These are phyloP conservation scores for Pogonocherus hispidulus DNA, from an alignment of 2,888 invertebrate species.

Conservation along the genomic window DNA sequence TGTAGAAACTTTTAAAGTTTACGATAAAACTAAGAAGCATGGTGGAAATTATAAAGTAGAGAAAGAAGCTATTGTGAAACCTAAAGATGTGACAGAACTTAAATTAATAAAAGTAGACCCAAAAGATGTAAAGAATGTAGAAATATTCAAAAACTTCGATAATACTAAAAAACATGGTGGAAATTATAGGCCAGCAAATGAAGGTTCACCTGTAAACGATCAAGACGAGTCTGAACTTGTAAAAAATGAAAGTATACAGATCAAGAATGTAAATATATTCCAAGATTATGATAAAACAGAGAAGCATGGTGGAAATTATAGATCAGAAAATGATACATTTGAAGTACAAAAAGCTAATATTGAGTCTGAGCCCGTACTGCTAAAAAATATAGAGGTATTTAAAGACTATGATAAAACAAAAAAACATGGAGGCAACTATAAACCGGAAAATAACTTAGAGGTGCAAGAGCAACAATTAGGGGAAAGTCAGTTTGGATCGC, in stretches of 20 bases:
- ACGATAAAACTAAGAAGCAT: slow-evolving; percentile 40
- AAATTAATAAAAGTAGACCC: slow-evolving; percentile 9
- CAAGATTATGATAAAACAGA: slow-evolving; percentile 11
- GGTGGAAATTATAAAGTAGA: slow-evolving; percentile 37
- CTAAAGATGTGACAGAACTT: neutral
- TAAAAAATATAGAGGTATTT: slow-evolving; percentile 6
- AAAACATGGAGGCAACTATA: slow-evolving; percentile 55
- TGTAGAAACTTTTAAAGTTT: slow-evolving; percentile 30
- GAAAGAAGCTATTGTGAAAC: neutral
- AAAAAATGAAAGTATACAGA: slow-evolving; percentile 19
- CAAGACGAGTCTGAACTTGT: slow-evolving; percentile 12
- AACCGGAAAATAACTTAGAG: neutral
- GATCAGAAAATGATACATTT: slow-evolving; percentile 21
- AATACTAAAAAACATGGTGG: slow-evolving; percentile 29
- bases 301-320: slow-evolving; percentile 20
- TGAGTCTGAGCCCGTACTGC: neutral
- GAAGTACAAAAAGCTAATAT: neutral
- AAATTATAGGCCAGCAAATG: slow-evolving; percentile 26
- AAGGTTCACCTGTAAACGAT: neutral
- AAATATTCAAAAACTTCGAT: slow-evolving; percentile 15
- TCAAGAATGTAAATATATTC: neutral
- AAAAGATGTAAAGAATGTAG: slow-evolving; percentile 17
- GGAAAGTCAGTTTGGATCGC: slow-evolving; percentile 7
- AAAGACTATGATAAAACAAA: slow-evolving; percentile 45
- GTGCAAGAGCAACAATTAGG: neutral